Conservation (phyloP, 2,797 vertebrate species). For the Cygnus olor region DNA sequence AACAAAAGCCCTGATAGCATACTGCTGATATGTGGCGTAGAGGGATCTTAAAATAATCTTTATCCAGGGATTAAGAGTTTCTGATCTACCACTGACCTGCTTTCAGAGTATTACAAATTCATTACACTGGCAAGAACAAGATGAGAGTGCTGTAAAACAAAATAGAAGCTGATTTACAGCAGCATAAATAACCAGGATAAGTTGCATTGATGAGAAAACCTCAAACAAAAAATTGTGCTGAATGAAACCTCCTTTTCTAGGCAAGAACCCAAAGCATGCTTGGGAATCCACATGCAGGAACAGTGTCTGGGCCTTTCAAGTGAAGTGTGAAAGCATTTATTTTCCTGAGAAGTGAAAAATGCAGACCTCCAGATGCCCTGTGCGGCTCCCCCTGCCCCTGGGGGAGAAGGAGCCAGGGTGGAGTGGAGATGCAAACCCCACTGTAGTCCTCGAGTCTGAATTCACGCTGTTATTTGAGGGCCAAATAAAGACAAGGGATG, state of each 20-base stretch:
- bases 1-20: not conserved
- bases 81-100: conserved; percentile 71
- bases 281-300: not conserved
- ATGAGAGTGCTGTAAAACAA: conserved; percentile 37
- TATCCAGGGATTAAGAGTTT: conserved; percentile 74
- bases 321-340: not conserved
- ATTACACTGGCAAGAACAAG: conserved; percentile 18
- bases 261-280: not conserved
- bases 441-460: not conserved
- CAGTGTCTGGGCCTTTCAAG: not conserved
- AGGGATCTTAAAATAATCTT: conserved; percentile 75
- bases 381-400: accelerated
- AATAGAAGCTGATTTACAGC: conserved; percentile 15
- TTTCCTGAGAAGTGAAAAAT: not conserved
- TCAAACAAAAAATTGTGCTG: not conserved
- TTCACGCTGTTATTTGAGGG: not conserved
- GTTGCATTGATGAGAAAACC: not conserved
- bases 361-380: conserved; percentile 5
- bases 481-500: not conserved
- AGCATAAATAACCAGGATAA: not conserved
- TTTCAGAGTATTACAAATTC: conserved; percentile 64
- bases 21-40: not conserved
- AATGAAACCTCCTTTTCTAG: not conserved
- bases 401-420: not conserved
- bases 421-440: not conserved